Evolutionary conservation across 1,140 invertebrate genomes (phyloP).

Genomic region (Pristionchus pacificus): DNA sequence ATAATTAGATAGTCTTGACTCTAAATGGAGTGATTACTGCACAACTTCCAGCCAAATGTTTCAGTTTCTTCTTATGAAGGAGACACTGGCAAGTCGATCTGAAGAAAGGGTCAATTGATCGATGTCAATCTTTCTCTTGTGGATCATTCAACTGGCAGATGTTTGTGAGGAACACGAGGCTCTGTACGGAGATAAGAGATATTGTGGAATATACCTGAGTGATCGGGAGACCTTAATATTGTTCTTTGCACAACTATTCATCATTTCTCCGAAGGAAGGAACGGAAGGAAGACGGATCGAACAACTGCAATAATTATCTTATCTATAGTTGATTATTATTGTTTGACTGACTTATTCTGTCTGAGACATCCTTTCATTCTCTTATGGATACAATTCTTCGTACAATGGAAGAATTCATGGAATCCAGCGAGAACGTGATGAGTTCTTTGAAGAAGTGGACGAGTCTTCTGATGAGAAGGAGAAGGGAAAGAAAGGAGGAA

Average conservation of each 20-base stretch:
- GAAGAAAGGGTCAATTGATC: background rate
- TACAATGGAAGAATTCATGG: background rate
- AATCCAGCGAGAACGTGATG: background rate
- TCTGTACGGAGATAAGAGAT: too few relatives aligned
- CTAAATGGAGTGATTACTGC: background rate
- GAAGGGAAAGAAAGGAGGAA: background rate
- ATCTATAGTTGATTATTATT: too few relatives aligned
- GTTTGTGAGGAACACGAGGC: too few relatives aligned
- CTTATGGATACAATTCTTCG: background rate
- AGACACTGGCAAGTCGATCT: background rate
- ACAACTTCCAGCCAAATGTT: background rate
- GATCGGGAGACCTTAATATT: background rate
- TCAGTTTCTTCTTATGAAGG: background rate
- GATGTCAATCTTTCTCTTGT: too few relatives aligned
- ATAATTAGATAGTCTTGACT: too few relatives aligned
- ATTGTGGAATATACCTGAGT: too few relatives aligned
- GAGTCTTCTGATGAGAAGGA: background rate
- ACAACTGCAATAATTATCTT: background rate
- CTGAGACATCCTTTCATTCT: background rate
- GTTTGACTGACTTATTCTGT: background rate
- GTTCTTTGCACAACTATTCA: background rate
- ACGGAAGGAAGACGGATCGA: background rate
- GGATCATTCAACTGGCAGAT: too few relatives aligned
- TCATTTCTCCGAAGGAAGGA: background rate
- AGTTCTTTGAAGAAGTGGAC: background rate